These are phyloP conservation scores for Orycteropus afer DNA, from an alignment of 2,113 vertebrate genomes.

Conservation along the genomic window DNA sequence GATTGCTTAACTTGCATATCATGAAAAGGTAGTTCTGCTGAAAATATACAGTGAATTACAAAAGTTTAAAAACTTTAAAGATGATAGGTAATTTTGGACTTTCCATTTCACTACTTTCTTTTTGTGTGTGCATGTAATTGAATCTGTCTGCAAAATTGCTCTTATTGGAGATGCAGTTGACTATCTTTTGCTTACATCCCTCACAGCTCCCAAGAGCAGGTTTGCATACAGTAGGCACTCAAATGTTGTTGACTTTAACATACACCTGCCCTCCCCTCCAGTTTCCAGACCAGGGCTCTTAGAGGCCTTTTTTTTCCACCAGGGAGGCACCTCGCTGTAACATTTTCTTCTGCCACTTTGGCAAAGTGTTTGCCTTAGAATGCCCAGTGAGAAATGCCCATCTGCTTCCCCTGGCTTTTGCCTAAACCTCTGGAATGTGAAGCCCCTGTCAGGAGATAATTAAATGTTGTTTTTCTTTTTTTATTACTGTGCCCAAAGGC, in stretches of 20 bases:
- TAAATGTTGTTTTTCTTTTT: neutral
- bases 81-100: neutral
- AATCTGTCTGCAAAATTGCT: neutral
- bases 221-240: neutral
- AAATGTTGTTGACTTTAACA: neutral
- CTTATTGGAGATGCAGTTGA: neutral
- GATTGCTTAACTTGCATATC: neutral
- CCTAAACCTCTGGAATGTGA: neutral
- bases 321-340: neutral
- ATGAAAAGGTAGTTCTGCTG: neutral
- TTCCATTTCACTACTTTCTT: neutral
- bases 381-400: neutral
- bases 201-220: neutral
- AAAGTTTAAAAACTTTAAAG: neutral
- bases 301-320: neutral
- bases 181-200: neutral
- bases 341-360: neutral
- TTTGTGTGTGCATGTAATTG: neutral
- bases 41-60: neutral
- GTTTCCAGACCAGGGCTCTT: neutral
- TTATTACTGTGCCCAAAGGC: neutral
- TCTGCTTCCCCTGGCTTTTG: conserved; percentile 35
- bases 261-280: too few relatives aligned
- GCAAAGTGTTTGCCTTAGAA: neutral
- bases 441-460: neutral